Base-by-base conservation (phyloP, 2,797 vertebrate species). In the Ceryle rudis region DNA sequence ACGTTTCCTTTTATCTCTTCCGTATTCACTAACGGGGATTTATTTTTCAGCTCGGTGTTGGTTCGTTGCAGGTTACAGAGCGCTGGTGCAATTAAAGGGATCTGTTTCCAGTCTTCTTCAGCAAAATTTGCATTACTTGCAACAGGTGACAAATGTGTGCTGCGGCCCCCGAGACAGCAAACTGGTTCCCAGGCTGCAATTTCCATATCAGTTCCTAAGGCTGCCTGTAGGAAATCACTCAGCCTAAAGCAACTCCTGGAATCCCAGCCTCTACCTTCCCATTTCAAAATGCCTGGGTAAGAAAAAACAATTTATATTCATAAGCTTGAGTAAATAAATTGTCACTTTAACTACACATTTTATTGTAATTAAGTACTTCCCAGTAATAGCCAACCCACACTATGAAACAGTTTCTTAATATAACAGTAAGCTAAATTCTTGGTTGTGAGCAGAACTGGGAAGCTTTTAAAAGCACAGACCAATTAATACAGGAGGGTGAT, bases 261-360 rank as follows among this genome's bases (percentile, higher is more conserved):
- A 79, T 78, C 69, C 54, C 75, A 94, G 70, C 77, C 66, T 86
- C 80, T 72, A 6, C 67, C 41, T 77, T 64, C 70, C 58, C 1
- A 0, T 74, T 88, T 83, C 70, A 58, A 44, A 93, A 69, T 22
- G 58, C 66, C 49, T 9, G 66, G 51, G 83, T 86, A 86, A 83
- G 90, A 41, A 47, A 81, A 87, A 72, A 31, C 54, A 41, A 79
- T 91, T 58, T 88, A 44, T 72, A 86, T 81, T 72, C 74, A 81
- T 91, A 94, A 89, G 18, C 42, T 35, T 18, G 33, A 71, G 89
- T 94, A 93, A 96, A 94, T 90, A 96, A 91, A 92, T 60, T 81
- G 79, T 90, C 85, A 11, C 52, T 95, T 75, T 70, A 86, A 83
- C 72, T 67, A 46, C 62, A 47, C 33, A 3, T 90, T 89, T 90